These are phyloP conservation scores for Acomys russatus DNA, from an alignment of 2,797 vertebrate species.

Conservation along the genomic window DNA sequence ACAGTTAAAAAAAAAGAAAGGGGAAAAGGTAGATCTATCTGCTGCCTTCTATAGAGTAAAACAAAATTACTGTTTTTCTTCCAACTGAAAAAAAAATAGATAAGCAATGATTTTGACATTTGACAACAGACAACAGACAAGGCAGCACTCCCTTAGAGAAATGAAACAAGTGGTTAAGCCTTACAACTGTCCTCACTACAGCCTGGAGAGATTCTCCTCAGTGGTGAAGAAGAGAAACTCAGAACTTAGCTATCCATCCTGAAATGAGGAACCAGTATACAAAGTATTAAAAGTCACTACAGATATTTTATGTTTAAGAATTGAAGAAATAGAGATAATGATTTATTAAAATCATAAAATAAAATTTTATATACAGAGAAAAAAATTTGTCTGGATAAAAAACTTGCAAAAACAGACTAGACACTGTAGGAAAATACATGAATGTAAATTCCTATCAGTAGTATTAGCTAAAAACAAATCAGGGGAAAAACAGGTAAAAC, in stretches of 20 bases:
- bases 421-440: background rate
- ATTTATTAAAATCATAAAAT: background rate
- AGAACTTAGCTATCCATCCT: background rate
- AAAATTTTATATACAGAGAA: background rate
- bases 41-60: background rate
- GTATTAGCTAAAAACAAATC: background rate
- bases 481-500: background rate
- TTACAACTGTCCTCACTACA: background rate
- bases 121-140: background rate
- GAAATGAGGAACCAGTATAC: background rate
- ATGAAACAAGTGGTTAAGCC: background rate
- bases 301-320: background rate
- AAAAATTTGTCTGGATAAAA: slow-evolving; percentile 34
- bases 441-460: background rate
- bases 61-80: background rate
- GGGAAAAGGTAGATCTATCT: background rate
- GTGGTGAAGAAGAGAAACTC: background rate
- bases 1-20: background rate
- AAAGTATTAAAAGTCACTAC: slow-evolving; percentile 1
- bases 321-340: slow-evolving; percentile 3
- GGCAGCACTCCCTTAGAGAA: background rate
- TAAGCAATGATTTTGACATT: background rate
- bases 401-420: background rate
- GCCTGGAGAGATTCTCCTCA: background rate
- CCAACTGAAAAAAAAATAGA: slow-evolving; percentile 39